These are phyloP conservation scores for Pegea sp. DNA, from an alignment of 23 tunicate genomes.

Conservation along the genomic window DNA sequence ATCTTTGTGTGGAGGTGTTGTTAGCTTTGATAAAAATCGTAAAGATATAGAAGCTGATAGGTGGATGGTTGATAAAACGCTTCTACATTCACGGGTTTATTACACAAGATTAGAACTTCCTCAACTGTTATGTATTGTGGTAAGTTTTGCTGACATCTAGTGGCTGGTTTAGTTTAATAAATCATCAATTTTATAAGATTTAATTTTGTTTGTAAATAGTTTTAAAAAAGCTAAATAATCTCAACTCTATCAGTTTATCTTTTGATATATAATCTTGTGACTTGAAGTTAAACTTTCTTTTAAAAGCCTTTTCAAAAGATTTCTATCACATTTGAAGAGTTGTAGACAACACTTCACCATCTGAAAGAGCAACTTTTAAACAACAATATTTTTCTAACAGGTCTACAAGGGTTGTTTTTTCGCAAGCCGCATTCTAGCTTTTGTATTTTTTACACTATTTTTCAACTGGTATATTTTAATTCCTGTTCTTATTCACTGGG, in stretches of 20 bases:
- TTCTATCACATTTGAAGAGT: too few species aligned
- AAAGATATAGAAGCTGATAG: background rate
- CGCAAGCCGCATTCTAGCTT: constrained; percentile 58
- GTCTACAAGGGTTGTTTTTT: constrained; percentile 57
- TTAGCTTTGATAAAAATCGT: constrained; percentile 2
- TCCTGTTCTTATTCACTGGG: constrained; percentile 61
- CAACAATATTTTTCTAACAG: constrained; percentile 8
- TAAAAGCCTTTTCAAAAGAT: too few species aligned
- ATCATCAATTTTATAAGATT: background rate
- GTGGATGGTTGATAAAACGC: constrained; percentile 79
- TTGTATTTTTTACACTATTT: constrained; percentile 64
- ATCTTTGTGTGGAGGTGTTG: constrained; percentile 66
- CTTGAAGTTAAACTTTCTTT: too few species aligned
- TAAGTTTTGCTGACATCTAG: background rate
- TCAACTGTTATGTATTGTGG: constrained; percentile 37
- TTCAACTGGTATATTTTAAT: constrained; percentile 37
- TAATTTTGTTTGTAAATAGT: background rate
- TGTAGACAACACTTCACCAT: background rate
- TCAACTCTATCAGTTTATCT: background rate
- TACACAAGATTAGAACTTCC: constrained; percentile 80
- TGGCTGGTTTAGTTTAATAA: background rate
- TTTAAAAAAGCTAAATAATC: background rate
- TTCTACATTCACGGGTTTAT: constrained; percentile 59
- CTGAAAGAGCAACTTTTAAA: background rate
- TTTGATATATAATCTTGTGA: too few species aligned